These are phyloP conservation scores for Myopa testacea DNA, from an alignment of 2,888 invertebrate genomes.

Conservation along the genomic window DNA sequence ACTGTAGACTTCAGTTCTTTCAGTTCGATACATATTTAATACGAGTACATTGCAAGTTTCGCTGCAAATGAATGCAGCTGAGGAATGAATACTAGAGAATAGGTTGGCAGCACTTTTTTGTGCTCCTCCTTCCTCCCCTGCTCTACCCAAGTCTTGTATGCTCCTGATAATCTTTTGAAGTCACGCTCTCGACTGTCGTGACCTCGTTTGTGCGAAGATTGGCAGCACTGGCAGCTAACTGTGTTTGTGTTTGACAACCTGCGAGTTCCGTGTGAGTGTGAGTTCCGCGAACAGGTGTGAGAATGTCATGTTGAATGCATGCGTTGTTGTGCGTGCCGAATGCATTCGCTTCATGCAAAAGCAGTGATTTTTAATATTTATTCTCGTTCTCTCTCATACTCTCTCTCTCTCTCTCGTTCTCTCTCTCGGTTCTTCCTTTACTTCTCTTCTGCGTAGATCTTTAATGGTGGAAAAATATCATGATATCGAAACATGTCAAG, in stretches of 20 bases:
- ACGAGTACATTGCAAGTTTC: no score
- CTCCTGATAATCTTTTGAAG: conserved; percentile 10
- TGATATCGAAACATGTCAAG: no score
- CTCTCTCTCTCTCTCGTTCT: background rate
- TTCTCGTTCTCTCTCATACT: background rate
- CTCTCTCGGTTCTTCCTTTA: background rate
- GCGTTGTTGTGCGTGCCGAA: conserved; percentile 7
- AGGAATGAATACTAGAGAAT: no score
- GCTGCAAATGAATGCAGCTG: no score
- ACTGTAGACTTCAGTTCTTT: no score
- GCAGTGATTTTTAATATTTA: background rate
- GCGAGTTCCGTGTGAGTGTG: background rate
- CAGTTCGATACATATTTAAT: no score
- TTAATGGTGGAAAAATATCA: no score
- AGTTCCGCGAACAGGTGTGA: background rate
- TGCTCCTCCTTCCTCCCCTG: no score
- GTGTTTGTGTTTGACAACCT: conserved; percentile 26
- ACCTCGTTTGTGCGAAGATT: conserved; percentile 23
- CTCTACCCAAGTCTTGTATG: background rate
- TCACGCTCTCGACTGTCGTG: conserved; percentile 19
- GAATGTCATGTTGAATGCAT: no score
- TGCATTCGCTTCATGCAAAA: conserved; percentile 7
- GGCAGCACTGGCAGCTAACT: conserved; percentile 21
- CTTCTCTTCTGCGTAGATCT: no score
- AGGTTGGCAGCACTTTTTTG: no score